phyloP scores from a whole-genome alignment of 2,888 invertebrate genomes.

The Bursaphelenchus okinawaensis region DNA sequence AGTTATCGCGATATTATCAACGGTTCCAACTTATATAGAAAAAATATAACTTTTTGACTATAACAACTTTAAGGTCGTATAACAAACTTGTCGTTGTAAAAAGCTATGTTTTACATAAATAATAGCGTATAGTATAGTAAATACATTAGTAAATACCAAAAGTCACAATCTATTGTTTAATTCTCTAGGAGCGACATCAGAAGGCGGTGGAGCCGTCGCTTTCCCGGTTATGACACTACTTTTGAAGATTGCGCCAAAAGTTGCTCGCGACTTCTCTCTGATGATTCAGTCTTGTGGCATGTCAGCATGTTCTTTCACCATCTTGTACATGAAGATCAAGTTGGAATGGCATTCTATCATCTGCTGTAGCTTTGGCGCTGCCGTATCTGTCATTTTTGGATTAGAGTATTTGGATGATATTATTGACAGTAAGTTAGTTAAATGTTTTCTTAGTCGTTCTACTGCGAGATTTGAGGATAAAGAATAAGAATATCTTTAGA shows the following conservation, averaged over 20 bases:
- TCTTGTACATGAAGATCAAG: conserved; percentile 39
- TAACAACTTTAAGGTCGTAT: no score
- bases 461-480: not conserved
- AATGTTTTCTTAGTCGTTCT: no score
- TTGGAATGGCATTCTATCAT: conserved; percentile 33
- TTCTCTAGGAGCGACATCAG: conserved; percentile 34
- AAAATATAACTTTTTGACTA: no score
- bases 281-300: conserved; percentile 39
- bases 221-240: conserved; percentile 31
- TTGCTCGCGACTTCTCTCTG: conserved; percentile 31
- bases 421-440: conserved; percentile 13
- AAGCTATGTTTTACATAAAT: no score
- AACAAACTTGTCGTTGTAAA: no score
- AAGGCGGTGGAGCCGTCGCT: conserved; percentile 35
- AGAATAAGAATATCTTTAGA: not conserved
- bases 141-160: no score
- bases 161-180: no score
- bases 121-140: no score
- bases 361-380: conserved; percentile 36
- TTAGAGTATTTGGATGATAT: conserved; percentile 31
- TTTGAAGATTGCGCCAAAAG: conserved; percentile 17
- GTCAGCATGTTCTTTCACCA: conserved; percentile 50
- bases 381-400: conserved; percentile 41
- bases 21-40: no score
- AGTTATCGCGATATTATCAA: no score